Evolutionary conservation across 53 echinoderm and acorn worm genomes (phyloP), one percentile per base, ranked within the genome.

Genomic region (Crossaster papposus): DNA sequence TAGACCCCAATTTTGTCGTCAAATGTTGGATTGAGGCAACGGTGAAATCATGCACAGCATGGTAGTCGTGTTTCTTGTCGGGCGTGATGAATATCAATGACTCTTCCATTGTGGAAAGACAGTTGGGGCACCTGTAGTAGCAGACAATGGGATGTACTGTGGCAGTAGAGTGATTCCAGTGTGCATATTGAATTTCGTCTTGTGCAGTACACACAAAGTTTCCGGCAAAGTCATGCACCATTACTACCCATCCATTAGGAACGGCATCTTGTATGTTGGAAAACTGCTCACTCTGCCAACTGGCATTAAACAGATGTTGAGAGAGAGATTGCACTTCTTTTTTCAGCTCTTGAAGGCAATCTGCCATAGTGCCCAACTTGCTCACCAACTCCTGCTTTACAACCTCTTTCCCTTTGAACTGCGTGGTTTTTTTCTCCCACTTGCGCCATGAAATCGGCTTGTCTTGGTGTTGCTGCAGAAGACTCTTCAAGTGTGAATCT

Each of bases 151-250:
- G 83, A 36, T 83, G 83, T 10, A 83, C 1, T 1, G 71, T 83
- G 1, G 70, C 83, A 4, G 36, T 68, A 1, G 36, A 7, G 11
- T 70, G 83, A 10, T 17, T 37, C 83, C 83, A 83, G 35, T 83
- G 83, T 36, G 83, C 83, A 4, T 44, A 83, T 30, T 83, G 83
- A 32, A 83, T 70, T 70, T 83, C 83, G 51, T 83, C 50, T 70
- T 83, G 83, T 36, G 36, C 17, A 0, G 0, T 8, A 35, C 70
- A 65, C n/a, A 37, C 22, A 44, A 83, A 83, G 23, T 70, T 70
- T 7, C 31, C 58, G 1, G 62, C 82, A 14, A 75, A 75, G 17
- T 75, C 75, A 2, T 34, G 36, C 36, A 75, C 75, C 75, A 75
- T 75, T 14, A 75, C 36, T 8, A 75, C 75, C 3, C 37, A 75